phyloP scores from a whole-genome alignment of 2,113 vertebrate species.

The Chloropsis hardwickii region DNA sequence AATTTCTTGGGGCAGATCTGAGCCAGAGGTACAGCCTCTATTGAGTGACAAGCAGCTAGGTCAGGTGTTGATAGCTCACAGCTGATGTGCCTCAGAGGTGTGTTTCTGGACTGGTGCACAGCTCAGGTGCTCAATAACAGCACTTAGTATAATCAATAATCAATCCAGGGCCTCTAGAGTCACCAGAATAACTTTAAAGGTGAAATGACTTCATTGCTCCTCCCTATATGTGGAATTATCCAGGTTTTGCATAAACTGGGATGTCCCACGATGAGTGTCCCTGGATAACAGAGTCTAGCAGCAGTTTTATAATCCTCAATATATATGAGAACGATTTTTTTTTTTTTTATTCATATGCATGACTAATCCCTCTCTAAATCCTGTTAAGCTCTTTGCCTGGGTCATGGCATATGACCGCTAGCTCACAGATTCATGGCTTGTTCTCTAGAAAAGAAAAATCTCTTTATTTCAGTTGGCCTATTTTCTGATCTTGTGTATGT shows the following conservation, averaged over 20 bases:
- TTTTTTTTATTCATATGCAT: constrained; percentile 3
- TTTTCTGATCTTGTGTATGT: not conserved
- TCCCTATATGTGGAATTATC: not conserved
- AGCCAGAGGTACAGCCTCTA: not conserved
- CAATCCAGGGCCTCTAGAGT: not conserved
- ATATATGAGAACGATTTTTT: not conserved
- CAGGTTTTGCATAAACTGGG: not conserved
- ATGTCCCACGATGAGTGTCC: fast-evolving
- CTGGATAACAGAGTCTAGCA: not conserved
- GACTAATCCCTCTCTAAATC: constrained; percentile 39
- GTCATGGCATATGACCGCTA: not conserved
- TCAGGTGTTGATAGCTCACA: not conserved
- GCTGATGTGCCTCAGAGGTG: fast-evolving
- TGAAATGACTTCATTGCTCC: not conserved
- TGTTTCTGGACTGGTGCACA: not conserved
- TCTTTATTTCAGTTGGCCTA: not conserved
- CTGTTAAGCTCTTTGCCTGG: constrained; percentile 30
- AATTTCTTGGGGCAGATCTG: not conserved
- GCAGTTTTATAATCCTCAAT: not conserved
- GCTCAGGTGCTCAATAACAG: not conserved
- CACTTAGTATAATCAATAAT: not conserved
- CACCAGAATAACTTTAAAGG: not conserved
- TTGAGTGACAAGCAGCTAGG: not conserved
- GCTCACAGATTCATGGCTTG: not conserved
- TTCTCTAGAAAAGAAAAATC: not conserved